phyloP scores from a whole-genome alignment of 2,888 invertebrate genomes.

The Calliscelio sp. region DNA sequence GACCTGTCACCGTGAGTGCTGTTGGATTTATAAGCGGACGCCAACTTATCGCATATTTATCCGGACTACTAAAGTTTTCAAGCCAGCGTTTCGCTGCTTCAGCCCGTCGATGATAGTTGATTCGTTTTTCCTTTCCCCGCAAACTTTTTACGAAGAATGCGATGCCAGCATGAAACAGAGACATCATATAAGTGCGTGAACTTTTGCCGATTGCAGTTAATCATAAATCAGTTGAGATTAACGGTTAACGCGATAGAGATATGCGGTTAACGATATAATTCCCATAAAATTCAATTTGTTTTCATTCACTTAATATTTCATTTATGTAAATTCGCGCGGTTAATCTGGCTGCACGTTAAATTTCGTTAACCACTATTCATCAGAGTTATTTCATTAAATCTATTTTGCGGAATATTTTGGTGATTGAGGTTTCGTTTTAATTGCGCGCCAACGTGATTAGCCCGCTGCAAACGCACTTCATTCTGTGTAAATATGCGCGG shows the following conservation, averaged over 20 bases:
- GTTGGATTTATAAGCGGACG: constrained; percentile 85
- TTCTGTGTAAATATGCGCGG: constrained; percentile 31
- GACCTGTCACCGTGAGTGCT: constrained; percentile 85
- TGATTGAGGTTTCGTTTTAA: constrained; percentile 66
- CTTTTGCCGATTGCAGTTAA: too few species aligned
- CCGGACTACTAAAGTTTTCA: constrained; percentile 76
- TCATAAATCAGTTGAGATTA: constrained; percentile 57
- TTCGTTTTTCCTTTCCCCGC: background rate
- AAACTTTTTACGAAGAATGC: background rate
- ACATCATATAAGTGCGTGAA: constrained; percentile 6
- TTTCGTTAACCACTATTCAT: constrained; percentile 62
- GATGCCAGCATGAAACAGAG: constrained; percentile 19
- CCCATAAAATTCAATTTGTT: constrained; percentile 58
- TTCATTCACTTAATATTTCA: constrained; percentile 66
- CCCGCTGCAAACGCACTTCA: constrained; percentile 4
- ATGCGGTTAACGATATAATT: constrained; percentile 32
- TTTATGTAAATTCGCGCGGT: constrained; percentile 54
- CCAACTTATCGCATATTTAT: constrained; percentile 86
- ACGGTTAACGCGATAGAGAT: too few species aligned
- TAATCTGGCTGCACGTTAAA: constrained; percentile 44
- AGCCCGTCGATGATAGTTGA: constrained; percentile 58
- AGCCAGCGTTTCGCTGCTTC: constrained; percentile 31
- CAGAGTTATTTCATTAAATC: constrained; percentile 53
- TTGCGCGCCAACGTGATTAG: constrained; percentile 51
- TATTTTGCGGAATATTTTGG: constrained; percentile 60